phyloP scores from a whole-genome alignment of 2,113 vertebrate genomes.

The Petromus typicus region DNA sequence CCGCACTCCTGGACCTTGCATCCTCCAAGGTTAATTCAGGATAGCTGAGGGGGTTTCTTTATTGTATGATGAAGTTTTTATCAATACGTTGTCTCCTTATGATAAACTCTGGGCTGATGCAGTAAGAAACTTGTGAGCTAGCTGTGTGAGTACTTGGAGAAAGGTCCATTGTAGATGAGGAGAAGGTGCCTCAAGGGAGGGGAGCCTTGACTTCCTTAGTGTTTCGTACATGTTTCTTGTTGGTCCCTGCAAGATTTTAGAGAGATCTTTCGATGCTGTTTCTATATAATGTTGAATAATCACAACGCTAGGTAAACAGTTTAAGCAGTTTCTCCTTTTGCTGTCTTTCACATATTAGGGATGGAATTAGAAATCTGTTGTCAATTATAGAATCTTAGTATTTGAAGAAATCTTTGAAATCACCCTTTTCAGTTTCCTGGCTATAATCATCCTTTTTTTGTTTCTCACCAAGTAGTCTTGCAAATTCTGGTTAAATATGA shows the following conservation, averaged over 20 bases:
- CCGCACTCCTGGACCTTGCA: background rate
- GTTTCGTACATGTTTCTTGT: background rate
- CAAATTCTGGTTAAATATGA: background rate
- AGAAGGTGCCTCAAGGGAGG: background rate
- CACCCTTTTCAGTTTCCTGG: conserved; percentile 8
- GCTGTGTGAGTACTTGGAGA: background rate
- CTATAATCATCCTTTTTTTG: background rate
- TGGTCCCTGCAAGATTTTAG: background rate
- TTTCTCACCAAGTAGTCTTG: background rate
- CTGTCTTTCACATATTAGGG: conserved; percentile 11
- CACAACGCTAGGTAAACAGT: background rate
- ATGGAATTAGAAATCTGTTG: background rate
- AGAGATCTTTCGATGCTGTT: background rate
- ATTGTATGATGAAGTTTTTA: background rate
- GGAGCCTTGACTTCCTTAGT: background rate
- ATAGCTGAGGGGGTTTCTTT: background rate
- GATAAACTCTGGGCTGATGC: background rate
- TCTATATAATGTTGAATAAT: conserved; percentile 17
- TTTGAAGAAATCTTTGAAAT: conserved; percentile 50
- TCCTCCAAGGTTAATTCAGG: background rate
- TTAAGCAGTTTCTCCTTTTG: conserved; percentile 28
- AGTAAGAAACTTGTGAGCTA: background rate
- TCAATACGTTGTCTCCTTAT: background rate
- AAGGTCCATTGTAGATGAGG: background rate
- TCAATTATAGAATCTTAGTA: background rate